phyloP scores from a whole-genome alignment of 2,888 invertebrate species.

The Thyatira batis region DNA sequence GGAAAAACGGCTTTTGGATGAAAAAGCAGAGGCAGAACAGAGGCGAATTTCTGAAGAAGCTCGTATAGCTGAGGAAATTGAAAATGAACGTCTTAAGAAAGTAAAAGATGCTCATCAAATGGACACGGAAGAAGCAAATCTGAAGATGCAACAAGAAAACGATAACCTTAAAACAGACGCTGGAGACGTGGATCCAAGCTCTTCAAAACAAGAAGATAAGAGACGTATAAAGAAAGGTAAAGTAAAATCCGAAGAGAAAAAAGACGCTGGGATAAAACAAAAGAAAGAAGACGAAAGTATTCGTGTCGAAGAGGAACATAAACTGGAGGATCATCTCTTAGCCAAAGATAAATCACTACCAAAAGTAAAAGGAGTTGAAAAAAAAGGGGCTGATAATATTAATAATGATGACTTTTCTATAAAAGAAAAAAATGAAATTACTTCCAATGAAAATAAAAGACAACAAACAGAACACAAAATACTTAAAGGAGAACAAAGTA shows the following conservation, averaged over 20 bases:
- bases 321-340: constrained; percentile 14
- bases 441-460: neutral
- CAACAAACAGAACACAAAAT: neutral
- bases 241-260: constrained; percentile 1
- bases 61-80: constrained; percentile 6
- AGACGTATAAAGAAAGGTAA: constrained; percentile 8
- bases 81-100: constrained; percentile 5
- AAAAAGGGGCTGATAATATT: constrained; percentile 4
- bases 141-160: constrained; percentile 13
- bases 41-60: constrained; percentile 12
- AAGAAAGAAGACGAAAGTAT: constrained; percentile 10
- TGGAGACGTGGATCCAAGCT: constrained; percentile 10
- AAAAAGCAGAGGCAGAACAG: constrained; percentile 1
- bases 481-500: neutral
- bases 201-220: constrained; percentile 9
- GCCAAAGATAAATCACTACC: constrained; percentile 10
- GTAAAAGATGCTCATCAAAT: too few relatives aligned
- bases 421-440: constrained; percentile 8
- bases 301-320: constrained; percentile 11
- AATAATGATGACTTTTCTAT: neutral
- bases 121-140: too few relatives aligned
- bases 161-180: constrained; percentile 9
- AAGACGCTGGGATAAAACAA: constrained; percentile 5
- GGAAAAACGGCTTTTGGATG: neutral
- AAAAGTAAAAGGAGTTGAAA: constrained; percentile 11